Evolutionary conservation across 2,113 vertebrate species (phyloP).

Genomic region (Nipponia nippon): DNA sequence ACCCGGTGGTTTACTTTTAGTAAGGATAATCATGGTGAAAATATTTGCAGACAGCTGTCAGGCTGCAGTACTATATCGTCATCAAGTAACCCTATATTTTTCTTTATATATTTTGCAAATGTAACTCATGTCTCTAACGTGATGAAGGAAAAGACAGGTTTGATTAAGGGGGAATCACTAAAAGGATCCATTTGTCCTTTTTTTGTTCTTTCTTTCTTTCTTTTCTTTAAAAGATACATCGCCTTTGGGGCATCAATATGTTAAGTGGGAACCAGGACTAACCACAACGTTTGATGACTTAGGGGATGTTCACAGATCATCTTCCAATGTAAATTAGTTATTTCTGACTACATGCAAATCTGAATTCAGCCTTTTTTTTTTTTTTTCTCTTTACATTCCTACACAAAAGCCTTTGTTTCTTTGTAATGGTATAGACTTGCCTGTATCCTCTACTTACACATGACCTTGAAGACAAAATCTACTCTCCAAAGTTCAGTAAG

Average conservation of each 20-base stretch:
- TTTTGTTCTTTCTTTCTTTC: too few species aligned
- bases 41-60: constrained; percentile 96
- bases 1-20: constrained; percentile 96
- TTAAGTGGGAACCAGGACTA: constrained; percentile 26
- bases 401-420: constrained; percentile 51
- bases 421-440: background rate
- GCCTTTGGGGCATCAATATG: background rate
- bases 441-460: constrained; percentile 23
- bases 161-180: background rate
- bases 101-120: constrained; percentile 93
- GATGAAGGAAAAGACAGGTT: constrained; percentile 65
- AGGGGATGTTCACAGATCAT: constrained; percentile 21
- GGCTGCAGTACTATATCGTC: constrained; percentile 85
- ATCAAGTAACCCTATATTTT: constrained; percentile 95
- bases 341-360: constrained; percentile 47
- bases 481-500: background rate
- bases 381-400: constrained; percentile 75
- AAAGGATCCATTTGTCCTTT: background rate
- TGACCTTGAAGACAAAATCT: constrained; percentile 34
- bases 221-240: background rate
- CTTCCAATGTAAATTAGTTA: constrained; percentile 48
- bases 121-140: constrained; percentile 78
- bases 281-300: background rate
- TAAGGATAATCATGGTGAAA: constrained; percentile 95
- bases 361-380: constrained; percentile 1